A percentile compares a stretch with the other conserved stretches of the same genome.
phyloP scores from a whole-genome alignment of 2,888 invertebrate species.

The Boloria selene region DNA sequence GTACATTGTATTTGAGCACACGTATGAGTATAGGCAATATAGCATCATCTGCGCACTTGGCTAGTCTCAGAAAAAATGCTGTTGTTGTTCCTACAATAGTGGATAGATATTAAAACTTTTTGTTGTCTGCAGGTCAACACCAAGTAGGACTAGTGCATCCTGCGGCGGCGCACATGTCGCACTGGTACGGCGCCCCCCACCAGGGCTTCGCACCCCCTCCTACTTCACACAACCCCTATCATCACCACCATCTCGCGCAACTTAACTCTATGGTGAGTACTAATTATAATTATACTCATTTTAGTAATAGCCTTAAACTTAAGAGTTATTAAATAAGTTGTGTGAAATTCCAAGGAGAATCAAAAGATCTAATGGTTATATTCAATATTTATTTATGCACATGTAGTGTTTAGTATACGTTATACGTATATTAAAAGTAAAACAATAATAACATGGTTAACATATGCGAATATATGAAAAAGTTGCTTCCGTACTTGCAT shows the following conservation, averaged over 20 bases:
- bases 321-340: not conserved
- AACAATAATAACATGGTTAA: too few species aligned
- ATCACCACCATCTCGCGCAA: constrained; percentile 85
- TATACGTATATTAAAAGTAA: too few species aligned
- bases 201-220: constrained; percentile 85
- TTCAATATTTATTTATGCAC: too few species aligned
- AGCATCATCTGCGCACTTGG: too few species aligned
- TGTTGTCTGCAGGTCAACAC: constrained; percentile 80
- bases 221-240: constrained; percentile 85
- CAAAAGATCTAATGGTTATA: too few species aligned
- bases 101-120: not conserved
- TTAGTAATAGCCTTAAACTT: not conserved
- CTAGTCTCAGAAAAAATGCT: too few species aligned
- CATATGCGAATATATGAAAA: not conserved
- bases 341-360: not conserved
- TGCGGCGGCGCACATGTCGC: constrained; percentile 86
- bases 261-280: constrained; percentile 85
- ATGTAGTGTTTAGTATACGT: too few species aligned
- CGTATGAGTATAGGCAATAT: too few species aligned
- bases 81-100: not conserved
- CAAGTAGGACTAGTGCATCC: constrained; percentile 85
- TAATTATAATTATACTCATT: not conserved
- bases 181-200: constrained; percentile 85
- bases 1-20: too few species aligned
- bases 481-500: not conserved